Evolutionary conservation across 2,888 invertebrate genomes (phyloP).

Genomic region (Lochmaea capreae): DNA sequence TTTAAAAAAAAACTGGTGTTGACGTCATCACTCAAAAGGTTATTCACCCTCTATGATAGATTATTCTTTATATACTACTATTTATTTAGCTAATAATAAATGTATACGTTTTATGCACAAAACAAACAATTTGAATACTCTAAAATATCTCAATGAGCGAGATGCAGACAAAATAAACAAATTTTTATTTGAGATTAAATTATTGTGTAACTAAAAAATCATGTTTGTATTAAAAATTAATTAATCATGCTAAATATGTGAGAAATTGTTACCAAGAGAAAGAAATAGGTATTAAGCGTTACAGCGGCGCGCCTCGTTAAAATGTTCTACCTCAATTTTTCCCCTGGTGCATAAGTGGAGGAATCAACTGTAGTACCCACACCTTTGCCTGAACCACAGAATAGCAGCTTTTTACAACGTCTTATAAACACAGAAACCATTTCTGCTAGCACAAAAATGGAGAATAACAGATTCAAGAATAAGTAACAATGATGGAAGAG

Average conservation of each 20-base stretch:
- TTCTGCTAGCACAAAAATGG: constrained; percentile 54
- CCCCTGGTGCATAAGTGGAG: constrained; percentile 58
- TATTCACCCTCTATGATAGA: too few species aligned
- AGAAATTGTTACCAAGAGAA: constrained; percentile 36
- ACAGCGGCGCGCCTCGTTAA: constrained; percentile 34
- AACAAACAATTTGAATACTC: too few species aligned
- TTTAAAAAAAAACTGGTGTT: too few species aligned
- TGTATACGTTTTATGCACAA: too few species aligned
- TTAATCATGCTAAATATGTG: constrained; percentile 14
- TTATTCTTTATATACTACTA: too few species aligned
- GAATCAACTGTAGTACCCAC: constrained; percentile 60
- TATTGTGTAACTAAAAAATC: constrained; percentile 6
- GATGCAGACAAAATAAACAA: neutral
- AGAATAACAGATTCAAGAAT: constrained; percentile 28
- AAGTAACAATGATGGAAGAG: constrained; percentile 5
- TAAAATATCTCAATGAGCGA: neutral
- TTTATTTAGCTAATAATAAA: too few species aligned
- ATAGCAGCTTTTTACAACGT: constrained; percentile 63
- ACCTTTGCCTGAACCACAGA: constrained; percentile 65
- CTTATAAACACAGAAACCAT: constrained; percentile 60
- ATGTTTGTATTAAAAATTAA: neutral
- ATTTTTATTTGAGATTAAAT: neutral
- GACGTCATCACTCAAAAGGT: too few species aligned
- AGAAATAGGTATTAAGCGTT: constrained; percentile 38
- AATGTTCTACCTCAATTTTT: constrained; percentile 63